Conservation (phyloP, 2,113 vertebrate genomes). For the Rostratula benghalensis region DNA sequence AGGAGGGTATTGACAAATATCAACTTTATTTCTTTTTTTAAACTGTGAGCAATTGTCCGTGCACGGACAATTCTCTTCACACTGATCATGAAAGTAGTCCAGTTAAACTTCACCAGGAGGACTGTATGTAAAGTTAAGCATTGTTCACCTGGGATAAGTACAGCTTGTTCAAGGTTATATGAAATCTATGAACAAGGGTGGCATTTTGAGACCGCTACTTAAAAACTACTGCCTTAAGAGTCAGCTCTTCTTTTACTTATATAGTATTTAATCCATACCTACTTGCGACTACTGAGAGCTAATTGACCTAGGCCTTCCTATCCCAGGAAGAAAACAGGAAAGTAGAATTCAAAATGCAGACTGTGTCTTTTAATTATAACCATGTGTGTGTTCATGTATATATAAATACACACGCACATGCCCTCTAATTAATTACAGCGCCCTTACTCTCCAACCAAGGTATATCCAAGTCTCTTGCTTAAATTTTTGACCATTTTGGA, state of each 20-base stretch:
- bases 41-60: neutral
- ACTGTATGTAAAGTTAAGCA: neutral
- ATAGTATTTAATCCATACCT: neutral
- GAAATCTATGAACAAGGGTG: neutral
- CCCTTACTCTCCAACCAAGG: neutral
- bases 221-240: neutral
- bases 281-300: neutral
- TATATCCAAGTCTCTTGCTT: neutral
- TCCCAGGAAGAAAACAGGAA: neutral
- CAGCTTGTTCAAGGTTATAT: neutral
- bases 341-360: neutral
- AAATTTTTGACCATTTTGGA: neutral
- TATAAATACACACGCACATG: rapidly evolving
- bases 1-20: neutral
- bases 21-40: neutral
- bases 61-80: neutral
- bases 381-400: neutral
- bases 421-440: neutral
- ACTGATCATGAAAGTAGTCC: neutral
- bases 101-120: neutral
- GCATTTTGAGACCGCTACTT: neutral
- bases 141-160: neutral
- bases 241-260: neutral
- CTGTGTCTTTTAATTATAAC: neutral
- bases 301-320: neutral